phyloP scores from a whole-genome alignment of 2,113 vertebrate genomes.

The Isurus oxyrinchus region DNA sequence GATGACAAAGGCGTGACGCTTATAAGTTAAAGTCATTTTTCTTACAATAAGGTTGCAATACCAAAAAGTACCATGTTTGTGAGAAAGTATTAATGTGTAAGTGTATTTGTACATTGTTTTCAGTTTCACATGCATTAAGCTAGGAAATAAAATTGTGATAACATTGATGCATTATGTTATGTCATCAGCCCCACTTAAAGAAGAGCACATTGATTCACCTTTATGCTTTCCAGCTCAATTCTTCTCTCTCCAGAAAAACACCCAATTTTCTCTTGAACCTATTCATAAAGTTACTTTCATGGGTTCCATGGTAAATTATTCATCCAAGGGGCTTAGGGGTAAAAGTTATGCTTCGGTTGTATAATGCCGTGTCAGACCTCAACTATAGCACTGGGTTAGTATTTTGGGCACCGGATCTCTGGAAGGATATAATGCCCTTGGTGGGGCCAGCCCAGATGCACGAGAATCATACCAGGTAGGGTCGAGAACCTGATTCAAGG shows the following conservation, averaged over 20 bases:
- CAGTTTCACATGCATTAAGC: slow-evolving; percentile 54
- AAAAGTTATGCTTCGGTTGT: not conserved
- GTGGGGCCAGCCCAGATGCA: too few relatives aligned
- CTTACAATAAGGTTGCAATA: slow-evolving; percentile 57
- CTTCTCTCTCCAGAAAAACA: not conserved
- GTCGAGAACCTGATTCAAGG: not conserved
- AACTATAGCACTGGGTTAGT: not conserved
- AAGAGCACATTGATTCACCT: not conserved
- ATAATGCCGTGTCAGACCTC: not conserved
- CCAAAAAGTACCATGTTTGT: slow-evolving; percentile 60
- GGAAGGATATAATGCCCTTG: not conserved
- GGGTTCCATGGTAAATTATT: not conserved
- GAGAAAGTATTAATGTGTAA: slow-evolving; percentile 59
- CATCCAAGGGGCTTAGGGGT: not conserved
- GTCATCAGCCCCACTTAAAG: not conserved
- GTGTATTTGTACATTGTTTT: slow-evolving; percentile 59
- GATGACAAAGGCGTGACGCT: not conserved
- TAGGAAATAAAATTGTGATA: slow-evolving; percentile 62
- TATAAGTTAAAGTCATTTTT: slow-evolving; percentile 23
- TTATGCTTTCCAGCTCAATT: not conserved
- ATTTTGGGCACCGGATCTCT: not conserved
- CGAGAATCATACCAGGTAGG: not conserved
- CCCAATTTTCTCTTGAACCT: not conserved
- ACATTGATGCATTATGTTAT: not conserved
- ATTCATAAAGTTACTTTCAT: not conserved